Conservation (phyloP, 2,797 vertebrate genomes). For the Rousettus madagascariensis region DNA sequence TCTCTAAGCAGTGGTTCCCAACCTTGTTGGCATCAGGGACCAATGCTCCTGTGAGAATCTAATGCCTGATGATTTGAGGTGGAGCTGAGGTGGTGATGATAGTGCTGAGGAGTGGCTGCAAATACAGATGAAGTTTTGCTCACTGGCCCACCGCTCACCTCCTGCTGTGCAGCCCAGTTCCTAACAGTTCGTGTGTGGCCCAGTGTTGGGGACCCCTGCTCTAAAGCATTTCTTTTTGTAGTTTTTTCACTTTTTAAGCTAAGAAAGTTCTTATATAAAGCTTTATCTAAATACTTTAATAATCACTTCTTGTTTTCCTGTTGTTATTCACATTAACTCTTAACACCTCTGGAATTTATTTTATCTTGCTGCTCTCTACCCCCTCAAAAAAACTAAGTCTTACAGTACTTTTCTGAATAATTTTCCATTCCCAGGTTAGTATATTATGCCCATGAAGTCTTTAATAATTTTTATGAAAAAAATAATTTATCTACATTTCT, state of each 20-base stretch:
- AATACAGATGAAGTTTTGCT: too few species aligned
- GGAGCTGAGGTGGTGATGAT: too few species aligned
- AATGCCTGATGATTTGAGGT: too few species aligned
- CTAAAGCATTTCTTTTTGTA: not conserved
- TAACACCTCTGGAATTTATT: conserved; percentile 5
- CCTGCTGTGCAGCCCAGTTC: too few species aligned
- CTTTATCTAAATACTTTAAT: not conserved
- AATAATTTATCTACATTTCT: not conserved
- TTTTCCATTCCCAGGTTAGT: conserved; percentile 3
- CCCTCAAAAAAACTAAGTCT: not conserved
- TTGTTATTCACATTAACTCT: not conserved
- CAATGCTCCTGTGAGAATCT: too few species aligned
- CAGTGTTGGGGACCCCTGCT: too few species aligned
- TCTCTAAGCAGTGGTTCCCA: not conserved
- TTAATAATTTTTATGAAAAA: not conserved
- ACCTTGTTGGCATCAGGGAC: too few species aligned
- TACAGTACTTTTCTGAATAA: conserved; percentile 36
- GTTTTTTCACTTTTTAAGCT: not conserved
- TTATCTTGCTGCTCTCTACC: not conserved
- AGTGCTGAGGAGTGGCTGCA: too few species aligned
- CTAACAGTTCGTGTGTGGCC: too few species aligned
- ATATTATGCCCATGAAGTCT: not conserved
- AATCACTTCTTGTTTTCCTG: not conserved
- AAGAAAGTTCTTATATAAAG: not conserved
- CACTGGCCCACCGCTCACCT: too few species aligned